phyloP scores from a whole-genome alignment of 2,888 invertebrate genomes.

The Seira musarum region DNA sequence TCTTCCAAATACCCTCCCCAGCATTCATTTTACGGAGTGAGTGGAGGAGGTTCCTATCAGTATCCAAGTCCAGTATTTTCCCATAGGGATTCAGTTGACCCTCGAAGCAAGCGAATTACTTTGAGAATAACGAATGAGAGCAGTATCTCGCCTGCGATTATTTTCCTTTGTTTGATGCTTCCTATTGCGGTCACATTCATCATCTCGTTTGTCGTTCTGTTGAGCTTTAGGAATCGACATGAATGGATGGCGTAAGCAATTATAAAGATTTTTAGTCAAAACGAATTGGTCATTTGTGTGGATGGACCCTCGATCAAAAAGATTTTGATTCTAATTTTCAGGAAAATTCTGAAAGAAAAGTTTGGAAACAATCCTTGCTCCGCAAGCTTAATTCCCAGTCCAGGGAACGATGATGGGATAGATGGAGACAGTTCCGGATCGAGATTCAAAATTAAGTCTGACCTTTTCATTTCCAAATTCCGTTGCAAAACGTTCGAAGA shows the following conservation, averaged over 20 bases:
- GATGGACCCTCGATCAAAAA: too few relatives aligned
- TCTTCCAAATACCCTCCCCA: too few relatives aligned
- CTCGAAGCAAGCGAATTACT: constrained; percentile 49
- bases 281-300: too few relatives aligned
- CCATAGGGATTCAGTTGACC: background rate
- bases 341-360: constrained; percentile 18
- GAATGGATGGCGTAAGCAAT: constrained; percentile 60
- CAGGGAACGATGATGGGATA: too few relatives aligned
- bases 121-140: constrained; percentile 58
- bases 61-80: background rate
- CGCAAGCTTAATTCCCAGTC: too few relatives aligned
- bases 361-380: constrained; percentile 2
- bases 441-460: constrained; percentile 25
- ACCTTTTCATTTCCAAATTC: constrained; percentile 46
- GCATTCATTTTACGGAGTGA: too few relatives aligned
- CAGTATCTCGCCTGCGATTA: constrained; percentile 32
- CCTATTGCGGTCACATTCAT: constrained; percentile 48
- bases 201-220: constrained; percentile 39
- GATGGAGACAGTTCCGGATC: background rate
- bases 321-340: too few relatives aligned
- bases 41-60: background rate
- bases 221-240: constrained; percentile 60
- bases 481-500: constrained; percentile 25
- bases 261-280: too few relatives aligned
- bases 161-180: constrained; percentile 44